These are phyloP conservation scores for Benthosema pterotum DNA, from an alignment of 2,797 vertebrate species.

Conservation along the genomic window DNA sequence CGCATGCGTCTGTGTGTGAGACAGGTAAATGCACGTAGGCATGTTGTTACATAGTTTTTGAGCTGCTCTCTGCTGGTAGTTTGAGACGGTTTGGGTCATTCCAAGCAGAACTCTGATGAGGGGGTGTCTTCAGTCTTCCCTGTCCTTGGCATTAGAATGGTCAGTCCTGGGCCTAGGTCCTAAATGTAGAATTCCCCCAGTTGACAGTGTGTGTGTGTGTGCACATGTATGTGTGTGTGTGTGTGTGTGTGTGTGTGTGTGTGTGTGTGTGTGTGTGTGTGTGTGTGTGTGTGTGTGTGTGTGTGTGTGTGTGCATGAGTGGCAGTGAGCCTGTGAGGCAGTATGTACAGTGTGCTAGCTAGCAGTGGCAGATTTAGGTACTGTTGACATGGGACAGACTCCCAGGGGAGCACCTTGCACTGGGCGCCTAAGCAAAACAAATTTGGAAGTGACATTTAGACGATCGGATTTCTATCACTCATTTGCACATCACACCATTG, in stretches of 20 bases:
- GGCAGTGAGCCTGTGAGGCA: slow-evolving; percentile 41
- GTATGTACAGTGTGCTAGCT: slow-evolving; percentile 34
- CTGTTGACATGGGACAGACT: too few relatives aligned
- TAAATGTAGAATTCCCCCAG: slow-evolving; percentile 17
- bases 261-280: slow-evolving; percentile 31
- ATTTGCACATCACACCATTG: too few relatives aligned
- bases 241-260: slow-evolving; percentile 42
- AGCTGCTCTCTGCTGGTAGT: slow-evolving; percentile 64
- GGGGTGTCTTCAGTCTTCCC: slow-evolving; percentile 30
- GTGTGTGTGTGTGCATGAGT: slow-evolving; percentile 15
- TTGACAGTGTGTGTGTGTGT: slow-evolving; percentile 18
- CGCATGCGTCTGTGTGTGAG: too few relatives aligned
- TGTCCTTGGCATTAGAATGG: slow-evolving; percentile 65
- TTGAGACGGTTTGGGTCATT: slow-evolving; percentile 32
- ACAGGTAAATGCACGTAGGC: too few relatives aligned
- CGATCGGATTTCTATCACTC: too few relatives aligned
- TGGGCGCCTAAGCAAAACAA: too few relatives aligned
- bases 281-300: too few relatives aligned
- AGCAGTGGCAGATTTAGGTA: too few relatives aligned
- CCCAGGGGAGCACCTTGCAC: too few relatives aligned
- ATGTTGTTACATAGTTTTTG: slow-evolving; percentile 19
- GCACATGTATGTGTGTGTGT: slow-evolving; percentile 14
- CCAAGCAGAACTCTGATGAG: slow-evolving; percentile 10
- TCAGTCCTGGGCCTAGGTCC: slow-evolving; percentile 45
- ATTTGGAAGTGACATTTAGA: too few relatives aligned